Conservation (phyloP, 1,140 invertebrate species). For the Zaprionus camerounensis region DNA sequence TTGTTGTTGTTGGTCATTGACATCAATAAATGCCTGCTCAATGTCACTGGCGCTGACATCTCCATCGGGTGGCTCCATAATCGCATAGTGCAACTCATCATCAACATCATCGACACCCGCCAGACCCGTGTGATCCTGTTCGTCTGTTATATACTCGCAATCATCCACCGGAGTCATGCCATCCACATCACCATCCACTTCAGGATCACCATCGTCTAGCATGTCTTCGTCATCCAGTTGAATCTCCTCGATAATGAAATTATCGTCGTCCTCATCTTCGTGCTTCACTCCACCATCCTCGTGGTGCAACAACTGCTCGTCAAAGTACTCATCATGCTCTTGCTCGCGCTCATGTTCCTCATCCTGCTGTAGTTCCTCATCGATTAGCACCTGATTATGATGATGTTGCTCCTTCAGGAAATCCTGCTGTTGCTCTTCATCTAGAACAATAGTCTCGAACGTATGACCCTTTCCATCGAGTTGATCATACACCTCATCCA, state of each 20-base stretch:
- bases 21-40: constrained; percentile 68
- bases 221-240: constrained; percentile 79
- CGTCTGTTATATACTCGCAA: constrained; percentile 69
- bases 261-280: constrained; percentile 69
- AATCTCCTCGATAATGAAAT: constrained; percentile 80
- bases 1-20: constrained; percentile 46
- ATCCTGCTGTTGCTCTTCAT: constrained; percentile 77
- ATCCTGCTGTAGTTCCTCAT: constrained; percentile 72
- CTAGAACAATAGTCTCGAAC: constrained; percentile 77
- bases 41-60: constrained; percentile 65
- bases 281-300: constrained; percentile 56
- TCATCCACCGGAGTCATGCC: constrained; percentile 61
- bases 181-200: constrained; percentile 24
- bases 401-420: constrained; percentile 66
- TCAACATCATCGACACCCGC: constrained; percentile 58
- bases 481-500: constrained; percentile 71
- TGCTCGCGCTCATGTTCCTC: constrained; percentile 58
- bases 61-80: constrained; percentile 70
- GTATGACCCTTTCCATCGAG: constrained; percentile 64
- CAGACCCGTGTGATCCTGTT: constrained; percentile 60
- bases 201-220: constrained; percentile 67
- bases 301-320: constrained; percentile 55
- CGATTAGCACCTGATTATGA: constrained; percentile 65
- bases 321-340: constrained; percentile 60
- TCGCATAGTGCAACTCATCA: constrained; percentile 74